Base-by-base conservation (phyloP, 2,888 invertebrate species). In the Aphodius granarius region DNA sequence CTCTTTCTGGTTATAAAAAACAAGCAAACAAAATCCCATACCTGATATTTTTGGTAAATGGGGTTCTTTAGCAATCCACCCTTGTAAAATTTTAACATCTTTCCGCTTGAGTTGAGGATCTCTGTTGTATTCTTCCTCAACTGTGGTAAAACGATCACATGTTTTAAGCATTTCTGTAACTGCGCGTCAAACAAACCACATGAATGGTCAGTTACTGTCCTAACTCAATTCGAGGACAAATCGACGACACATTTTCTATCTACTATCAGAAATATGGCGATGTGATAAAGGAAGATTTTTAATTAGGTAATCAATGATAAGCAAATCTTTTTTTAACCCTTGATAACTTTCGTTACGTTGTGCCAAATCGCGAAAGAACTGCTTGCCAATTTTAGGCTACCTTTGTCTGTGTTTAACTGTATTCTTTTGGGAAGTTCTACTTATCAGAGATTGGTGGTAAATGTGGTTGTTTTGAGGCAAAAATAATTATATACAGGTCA, bases 11-110 rank as follows among this genome's bases (percentile, higher is more conserved):
- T 21, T 75, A 5, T 5, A 23, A 5, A 23, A 23, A 23, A 5
- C 9, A 23, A 23, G 4, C 4, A 23, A 23, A 23, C 9, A 23
- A 23, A 23, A 23, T n/a, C 9, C 4, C 9, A 23, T 5, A 73
- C 75, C 75, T 18, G 16, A 17, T 13, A 76, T 73, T 20, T 89
- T 83, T 0, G 92, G 90, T 76, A 94, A 85, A 84, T 94, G 93
- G 0, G 93, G 91, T 83, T 94, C 94, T 13, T 91, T 91, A 5
- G 89, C 83, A 23, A 90, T 86, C 94, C 94, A 94, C 22, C 90
- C 88, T 64, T 89, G 82, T 13, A 94, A 84, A 77, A 89, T 89
- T 71, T 87, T 84, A 63, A 94, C 88, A 82, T 94, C 94, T 21
- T 89, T 86, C 0, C 89, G 88, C 16, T 89, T 90, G 71, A 94